phyloP scores from a whole-genome alignment of 1,140 invertebrate species.

The Xylocopa sonorina region DNA sequence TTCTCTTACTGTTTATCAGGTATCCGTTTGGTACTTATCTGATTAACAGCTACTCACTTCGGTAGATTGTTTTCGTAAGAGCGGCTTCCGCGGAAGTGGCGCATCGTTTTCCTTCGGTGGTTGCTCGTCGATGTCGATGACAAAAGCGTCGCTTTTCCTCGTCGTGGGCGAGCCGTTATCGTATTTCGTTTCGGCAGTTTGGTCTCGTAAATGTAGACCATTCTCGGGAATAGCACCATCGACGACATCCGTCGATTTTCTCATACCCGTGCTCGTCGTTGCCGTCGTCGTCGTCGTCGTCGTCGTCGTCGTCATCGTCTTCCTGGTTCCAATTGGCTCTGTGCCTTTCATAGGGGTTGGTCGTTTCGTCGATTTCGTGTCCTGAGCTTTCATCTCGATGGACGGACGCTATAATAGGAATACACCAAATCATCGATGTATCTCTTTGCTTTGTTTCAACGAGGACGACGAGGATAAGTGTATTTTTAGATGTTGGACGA shows the following conservation, averaged over 20 bases:
- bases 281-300: slow-evolving; percentile 26
- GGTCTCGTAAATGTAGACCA: slow-evolving; percentile 42
- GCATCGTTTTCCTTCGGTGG: slow-evolving; percentile 51
- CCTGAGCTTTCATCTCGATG: slow-evolving; percentile 53
- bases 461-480: neutral
- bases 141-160: slow-evolving; percentile 60
- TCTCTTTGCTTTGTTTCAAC: neutral
- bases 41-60: slow-evolving; percentile 55
- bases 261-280: slow-evolving; percentile 31
- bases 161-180: slow-evolving; percentile 35
- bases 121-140: slow-evolving; percentile 64
- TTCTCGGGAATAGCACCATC: slow-evolving; percentile 52
- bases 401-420: slow-evolving; percentile 46
- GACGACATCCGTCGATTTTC: slow-evolving; percentile 43
- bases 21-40: neutral
- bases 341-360: slow-evolving; percentile 33
- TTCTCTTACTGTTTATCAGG: neutral
- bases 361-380: slow-evolving; percentile 46
- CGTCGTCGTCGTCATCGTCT: slow-evolving; percentile 35
- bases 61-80: slow-evolving; percentile 44
- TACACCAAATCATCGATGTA: neutral
- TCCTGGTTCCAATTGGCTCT: slow-evolving; percentile 51
- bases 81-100: slow-evolving; percentile 42
- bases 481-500: too few relatives aligned
- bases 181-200: slow-evolving; percentile 50